Base-by-base conservation (phyloP, 2,113 vertebrate genomes). In the Bos indicus region DNA sequence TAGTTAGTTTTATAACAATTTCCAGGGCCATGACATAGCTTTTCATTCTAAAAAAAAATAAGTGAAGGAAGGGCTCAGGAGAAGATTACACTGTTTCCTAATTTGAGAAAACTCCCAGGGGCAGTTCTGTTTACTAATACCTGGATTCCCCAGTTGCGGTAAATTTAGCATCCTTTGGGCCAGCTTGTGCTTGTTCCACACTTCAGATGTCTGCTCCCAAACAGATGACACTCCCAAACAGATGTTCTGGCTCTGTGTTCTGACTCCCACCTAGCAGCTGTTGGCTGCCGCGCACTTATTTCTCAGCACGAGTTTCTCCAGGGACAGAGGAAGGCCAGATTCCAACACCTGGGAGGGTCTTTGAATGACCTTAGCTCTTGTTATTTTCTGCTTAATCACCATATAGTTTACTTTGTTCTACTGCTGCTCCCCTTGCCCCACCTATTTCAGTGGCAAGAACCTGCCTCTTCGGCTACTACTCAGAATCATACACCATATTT, bases 81-180 rank as follows among this genome's bases (percentile, higher is more conserved):
- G 74, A 54, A 3, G 57, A 33, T 78, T 33, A 71, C 2, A 36
- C 56, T 86, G 59, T 57, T 97, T 92, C n/a, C 52, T 91, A 60
- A 36, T 52, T 62, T 90, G 87, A 91, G 46, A 62, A 81, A 56
- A 74, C 10, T 90, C 51, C 43, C 93, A 51, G 36, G 13, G 46
- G 43, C 21, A 74, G 54, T 86, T 96, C 40, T 96, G n/a, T 92
- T 97, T 90, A 94, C 78, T 90, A 77, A 96, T 91, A 95, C 87
- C 60, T 93, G 71, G 83, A 82, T 77, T 80, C 43, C 82, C 81
- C 40, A 67, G 52, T 81, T 90, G 59, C 0, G 0, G 90, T 52
- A 40, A 92, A 93, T 88, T 77, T 36, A 87, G 52, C 85, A 5
- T 95, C 82, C 48, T 88, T 62, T 59, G 82, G 88, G 87, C 40